phyloP scores from a whole-genome alignment of 2,888 invertebrate genomes.

The Zeuzera pyrina region DNA sequence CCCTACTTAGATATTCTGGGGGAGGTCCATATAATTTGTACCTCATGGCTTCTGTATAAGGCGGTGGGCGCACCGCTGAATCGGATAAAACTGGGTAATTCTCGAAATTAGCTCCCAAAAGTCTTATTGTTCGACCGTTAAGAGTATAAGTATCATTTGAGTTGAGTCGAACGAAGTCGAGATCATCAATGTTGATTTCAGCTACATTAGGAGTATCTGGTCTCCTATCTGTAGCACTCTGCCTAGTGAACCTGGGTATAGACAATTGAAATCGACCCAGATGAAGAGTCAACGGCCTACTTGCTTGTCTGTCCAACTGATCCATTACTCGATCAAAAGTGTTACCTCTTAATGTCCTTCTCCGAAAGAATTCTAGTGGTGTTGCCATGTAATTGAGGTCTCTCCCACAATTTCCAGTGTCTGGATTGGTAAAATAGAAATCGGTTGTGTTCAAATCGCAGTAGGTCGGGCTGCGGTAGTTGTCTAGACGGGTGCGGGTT shows the following conservation, averaged over 20 bases:
- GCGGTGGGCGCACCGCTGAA: constrained; percentile 37
- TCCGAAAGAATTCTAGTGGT: constrained; percentile 34
- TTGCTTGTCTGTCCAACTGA: constrained; percentile 25
- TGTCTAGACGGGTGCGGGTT: constrained; percentile 17
- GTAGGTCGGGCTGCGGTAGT: constrained; percentile 44
- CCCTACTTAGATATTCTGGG: constrained; percentile 33
- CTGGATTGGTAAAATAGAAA: constrained; percentile 33
- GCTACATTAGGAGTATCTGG: constrained; percentile 58
- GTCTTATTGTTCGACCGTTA: constrained; percentile 53
- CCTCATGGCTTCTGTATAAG: constrained; percentile 53
- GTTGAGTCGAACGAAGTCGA: constrained; percentile 44
- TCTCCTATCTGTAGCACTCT: constrained; percentile 21
- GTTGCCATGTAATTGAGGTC: constrained; percentile 44
- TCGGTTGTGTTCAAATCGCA: constrained; percentile 31
- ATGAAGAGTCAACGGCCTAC: constrained; percentile 42
- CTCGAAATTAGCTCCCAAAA: constrained; percentile 55
- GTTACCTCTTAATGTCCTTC: constrained; percentile 26
- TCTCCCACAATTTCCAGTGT: constrained; percentile 25
- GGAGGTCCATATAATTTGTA: constrained; percentile 61
- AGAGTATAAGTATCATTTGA: constrained; percentile 55
- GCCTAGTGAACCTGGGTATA: constrained; percentile 39
- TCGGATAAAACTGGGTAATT: constrained; percentile 35
- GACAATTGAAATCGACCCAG: constrained; percentile 51
- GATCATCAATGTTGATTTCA: constrained; percentile 43
- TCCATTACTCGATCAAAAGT: constrained; percentile 40